Evolutionary conservation across 1,140 invertebrate species (phyloP), one percentile per base, ranked within the genome.

Genomic region (Lutraria rhynchaena): DNA sequence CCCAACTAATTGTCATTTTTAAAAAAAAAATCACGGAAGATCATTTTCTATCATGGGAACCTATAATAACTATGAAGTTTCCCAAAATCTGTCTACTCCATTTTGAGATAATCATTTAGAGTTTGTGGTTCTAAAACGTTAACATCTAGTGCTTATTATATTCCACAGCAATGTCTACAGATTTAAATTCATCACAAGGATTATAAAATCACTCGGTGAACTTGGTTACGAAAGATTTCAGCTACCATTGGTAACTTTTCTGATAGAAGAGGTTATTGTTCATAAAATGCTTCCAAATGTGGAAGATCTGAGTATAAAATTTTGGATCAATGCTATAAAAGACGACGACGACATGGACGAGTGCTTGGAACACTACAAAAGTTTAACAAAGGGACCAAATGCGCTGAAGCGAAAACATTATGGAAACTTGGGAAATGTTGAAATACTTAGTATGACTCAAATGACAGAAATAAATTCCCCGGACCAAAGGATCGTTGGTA

Each of bases 181-280:
- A n/a, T n/a, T n/a, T n/a, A n/a, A n/a, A n/a, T n/a, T n/a, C n/a
- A 71, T 71, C 17, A 71, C 69, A 35, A 71, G 69, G n/a, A 71
- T 71, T 37, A 24, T 71, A n/a, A 71, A 71, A 29, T 55, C 69
- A 33, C 1, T 71, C 0, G 69, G 69, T n/a, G 69, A 71, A 29
- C 22, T 71, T 5, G 69, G 69, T 27, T 57, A 55, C 31, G 49
- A 71, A 15, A 29, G 69, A 35, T 55, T 55, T 24, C 69, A 71
- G 22, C 49, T 35, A 9, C 69, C 49, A 5, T 71, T 44, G 69
- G 69, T 71, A 22, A 29, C 37, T 17, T 71, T 71, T 29, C 19
- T 71, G 5, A 55, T 55, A 7, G 69, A 53, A 27, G 69, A 71
- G 22, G 49, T 31, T 7, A 35, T 71, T 27, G n/a, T 55, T 5